A percentile compares a stretch with the other conserved stretches of the same genome.
phyloP scores from a whole-genome alignment of 2,888 invertebrate species.

The Melanotus villosus region DNA sequence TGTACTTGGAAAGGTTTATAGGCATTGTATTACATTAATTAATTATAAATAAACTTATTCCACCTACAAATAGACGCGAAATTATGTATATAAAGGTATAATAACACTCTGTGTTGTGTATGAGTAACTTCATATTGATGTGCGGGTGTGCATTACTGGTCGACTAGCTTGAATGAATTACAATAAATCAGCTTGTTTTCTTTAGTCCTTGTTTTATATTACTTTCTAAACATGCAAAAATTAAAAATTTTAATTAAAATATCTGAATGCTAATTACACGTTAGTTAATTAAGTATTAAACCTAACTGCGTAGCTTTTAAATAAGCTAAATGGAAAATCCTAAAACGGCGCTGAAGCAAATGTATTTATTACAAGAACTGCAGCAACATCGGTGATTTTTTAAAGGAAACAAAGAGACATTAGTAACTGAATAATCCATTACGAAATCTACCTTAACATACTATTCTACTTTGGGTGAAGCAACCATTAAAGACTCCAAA shows the following conservation, averaged over 20 bases:
- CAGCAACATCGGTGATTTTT: no score
- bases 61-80: slow-evolving; percentile 20
- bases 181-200: slow-evolving; percentile 9
- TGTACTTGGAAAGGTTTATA: slow-evolving; percentile 13
- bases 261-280: slow-evolving; percentile 2
- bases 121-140: slow-evolving; percentile 3
- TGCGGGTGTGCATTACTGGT: slow-evolving; percentile 7
- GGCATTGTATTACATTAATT: slow-evolving; percentile 22
- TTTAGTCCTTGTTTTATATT: not conserved
- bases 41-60: slow-evolving; percentile 23
- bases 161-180: slow-evolving; percentile 6
- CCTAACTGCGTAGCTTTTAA: no score
- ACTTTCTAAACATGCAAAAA: not conserved
- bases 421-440: no score
- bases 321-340: no score
- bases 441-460: no score
- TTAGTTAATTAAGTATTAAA: not conserved
- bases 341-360: no score
- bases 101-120: slow-evolving; percentile 10
- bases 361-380: no score
- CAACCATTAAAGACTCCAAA: no score
- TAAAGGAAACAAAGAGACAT: no score
- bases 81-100: slow-evolving; percentile 12
- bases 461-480: no score
- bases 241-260: slow-evolving; percentile 7